Conservation (phyloP, 1,140 invertebrate genomes). For the Propsilocerus akamusi region DNA sequence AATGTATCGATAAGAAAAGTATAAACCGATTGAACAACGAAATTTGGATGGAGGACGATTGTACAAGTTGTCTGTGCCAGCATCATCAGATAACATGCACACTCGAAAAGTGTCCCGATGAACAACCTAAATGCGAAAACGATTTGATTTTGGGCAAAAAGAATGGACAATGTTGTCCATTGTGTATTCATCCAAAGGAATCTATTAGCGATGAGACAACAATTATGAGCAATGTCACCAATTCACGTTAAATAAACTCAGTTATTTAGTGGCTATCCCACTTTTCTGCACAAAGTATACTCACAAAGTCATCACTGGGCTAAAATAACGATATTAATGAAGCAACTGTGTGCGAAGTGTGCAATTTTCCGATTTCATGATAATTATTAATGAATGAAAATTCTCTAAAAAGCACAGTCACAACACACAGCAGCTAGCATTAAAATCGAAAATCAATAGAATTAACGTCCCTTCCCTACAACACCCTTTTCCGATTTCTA, state of each 20-base stretch:
- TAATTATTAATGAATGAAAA: too few species aligned
- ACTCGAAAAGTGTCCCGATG: constrained; percentile 13
- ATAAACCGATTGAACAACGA: constrained; percentile 25
- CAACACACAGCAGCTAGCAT: too few species aligned
- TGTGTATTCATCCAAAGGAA: not conserved
- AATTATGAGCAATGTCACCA: not conserved
- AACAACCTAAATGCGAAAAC: constrained; percentile 6
- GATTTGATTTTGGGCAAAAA: constrained; percentile 3
- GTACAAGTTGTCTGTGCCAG: constrained; percentile 30
- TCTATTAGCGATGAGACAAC: not conserved
- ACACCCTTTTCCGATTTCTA: too few species aligned
- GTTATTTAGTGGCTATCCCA: too few species aligned
- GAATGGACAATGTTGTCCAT: not conserved
- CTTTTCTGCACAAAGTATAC: too few species aligned
- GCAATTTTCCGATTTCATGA: too few species aligned
- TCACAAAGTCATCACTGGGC: too few species aligned
- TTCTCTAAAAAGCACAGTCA: too few species aligned
- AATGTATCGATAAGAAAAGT: constrained; percentile 26
- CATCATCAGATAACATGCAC: constrained; percentile 19
- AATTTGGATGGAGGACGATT: constrained; percentile 29
- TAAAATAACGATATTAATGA: too few species aligned
- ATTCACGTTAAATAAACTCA: not conserved
- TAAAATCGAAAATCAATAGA: too few species aligned
- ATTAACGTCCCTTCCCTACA: too few species aligned
- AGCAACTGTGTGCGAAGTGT: too few species aligned